Evolutionary conservation across 1,140 invertebrate species (phyloP).

Genomic region (Drosophila sp.): DNA sequence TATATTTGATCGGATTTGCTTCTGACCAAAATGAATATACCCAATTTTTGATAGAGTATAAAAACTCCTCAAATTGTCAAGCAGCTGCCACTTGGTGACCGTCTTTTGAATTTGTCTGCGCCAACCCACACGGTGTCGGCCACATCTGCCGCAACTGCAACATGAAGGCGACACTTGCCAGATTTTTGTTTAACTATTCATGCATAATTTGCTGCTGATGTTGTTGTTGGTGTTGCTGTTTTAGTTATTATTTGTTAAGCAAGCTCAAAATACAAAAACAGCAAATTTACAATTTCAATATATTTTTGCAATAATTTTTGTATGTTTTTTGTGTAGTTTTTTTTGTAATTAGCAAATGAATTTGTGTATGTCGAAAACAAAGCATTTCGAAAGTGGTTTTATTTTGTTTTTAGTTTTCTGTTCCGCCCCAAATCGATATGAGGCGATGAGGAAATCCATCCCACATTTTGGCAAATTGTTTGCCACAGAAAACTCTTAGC

Average conservation of each 20-base stretch:
- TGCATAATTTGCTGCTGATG: slow-evolving; percentile 2
- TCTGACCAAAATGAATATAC: too few species aligned
- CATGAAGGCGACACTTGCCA: background rate
- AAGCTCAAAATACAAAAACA: background rate
- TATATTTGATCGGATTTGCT: too few species aligned
- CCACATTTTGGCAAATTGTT: slow-evolving; percentile 4
- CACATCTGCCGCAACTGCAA: slow-evolving; percentile 7
- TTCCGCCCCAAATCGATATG: slow-evolving; percentile 8
- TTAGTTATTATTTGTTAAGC: background rate
- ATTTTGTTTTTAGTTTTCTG: background rate
- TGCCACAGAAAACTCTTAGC: slow-evolving; percentile 7
- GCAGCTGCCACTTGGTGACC: background rate
- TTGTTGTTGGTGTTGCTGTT: background rate
- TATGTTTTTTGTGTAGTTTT: background rate
- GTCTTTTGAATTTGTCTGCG: background rate
- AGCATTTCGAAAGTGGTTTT: slow-evolving; percentile 1
- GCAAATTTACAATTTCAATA: slow-evolving; percentile 5
- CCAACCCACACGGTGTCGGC: background rate
- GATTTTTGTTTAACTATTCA: slow-evolving; percentile 6
- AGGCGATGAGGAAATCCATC: slow-evolving; percentile 5
- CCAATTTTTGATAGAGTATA: too few species aligned
- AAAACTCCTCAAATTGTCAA: background rate
- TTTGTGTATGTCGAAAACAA: slow-evolving; percentile 5
- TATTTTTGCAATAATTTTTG: background rate
- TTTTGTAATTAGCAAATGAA: slow-evolving; percentile 7